Percentiles rank a stretch among this genome's conserved stretches.
phyloP scores from a whole-genome alignment of 2,113 vertebrate genomes.

The Amblyornis subalaris region DNA sequence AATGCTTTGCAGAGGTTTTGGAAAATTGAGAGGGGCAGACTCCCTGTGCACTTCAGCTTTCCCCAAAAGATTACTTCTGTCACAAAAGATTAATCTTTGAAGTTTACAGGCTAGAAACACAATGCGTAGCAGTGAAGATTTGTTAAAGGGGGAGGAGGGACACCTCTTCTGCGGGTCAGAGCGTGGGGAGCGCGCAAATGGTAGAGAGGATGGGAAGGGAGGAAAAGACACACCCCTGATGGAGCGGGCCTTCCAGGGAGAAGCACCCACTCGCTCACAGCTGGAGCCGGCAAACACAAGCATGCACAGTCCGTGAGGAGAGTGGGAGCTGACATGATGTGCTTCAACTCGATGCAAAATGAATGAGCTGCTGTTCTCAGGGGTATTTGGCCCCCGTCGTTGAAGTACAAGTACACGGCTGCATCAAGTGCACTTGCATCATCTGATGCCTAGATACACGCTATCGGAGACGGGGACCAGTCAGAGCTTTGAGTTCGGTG shows the following conservation, averaged over 20 bases:
- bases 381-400: neutral
- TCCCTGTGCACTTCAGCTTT: neutral
- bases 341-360: conserved; percentile 14
- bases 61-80: neutral
- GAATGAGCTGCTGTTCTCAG: conserved; percentile 25
- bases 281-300: neutral
- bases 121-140: fast-evolving
- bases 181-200: fast-evolving
- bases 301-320: neutral
- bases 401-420: neutral
- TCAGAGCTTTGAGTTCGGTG: neutral
- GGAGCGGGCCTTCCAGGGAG: neutral
- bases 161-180: neutral
- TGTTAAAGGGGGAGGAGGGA: neutral
- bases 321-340: neutral
- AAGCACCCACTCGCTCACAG: neutral
- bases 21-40: neutral
- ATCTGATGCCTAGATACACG: neutral
- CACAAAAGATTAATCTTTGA: neutral
- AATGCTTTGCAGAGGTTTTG: neutral
- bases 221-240: neutral
- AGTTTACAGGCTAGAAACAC: neutral
- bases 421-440: neutral
- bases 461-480: neutral
- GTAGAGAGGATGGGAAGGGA: neutral